phyloP scores from a whole-genome alignment of 2,797 vertebrate genomes.

The Amblyraja radiata region DNA sequence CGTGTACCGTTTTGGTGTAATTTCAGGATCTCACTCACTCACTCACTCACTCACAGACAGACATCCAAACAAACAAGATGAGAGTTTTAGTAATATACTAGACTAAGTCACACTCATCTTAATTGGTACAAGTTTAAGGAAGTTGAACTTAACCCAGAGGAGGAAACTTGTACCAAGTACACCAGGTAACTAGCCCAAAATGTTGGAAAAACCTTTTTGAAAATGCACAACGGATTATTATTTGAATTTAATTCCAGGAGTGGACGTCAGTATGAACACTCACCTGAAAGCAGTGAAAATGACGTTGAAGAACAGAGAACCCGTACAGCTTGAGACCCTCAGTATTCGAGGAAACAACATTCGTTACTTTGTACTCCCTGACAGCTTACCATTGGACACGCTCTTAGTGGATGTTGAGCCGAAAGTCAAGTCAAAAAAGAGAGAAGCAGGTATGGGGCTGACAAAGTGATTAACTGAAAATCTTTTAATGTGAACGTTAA shows the following conservation, averaged over 20 bases:
- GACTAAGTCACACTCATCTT: not conserved
- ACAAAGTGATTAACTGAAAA: not conserved
- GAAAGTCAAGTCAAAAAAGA: slow-evolving; percentile 95
- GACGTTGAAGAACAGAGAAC: slow-evolving; percentile 94
- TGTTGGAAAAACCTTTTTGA: not conserved
- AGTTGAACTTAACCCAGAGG: not conserved
- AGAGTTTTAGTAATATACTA: no score
- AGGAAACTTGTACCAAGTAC: not conserved
- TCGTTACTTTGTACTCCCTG: slow-evolving; percentile 93
- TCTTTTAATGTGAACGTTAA: not conserved
- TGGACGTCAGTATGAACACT: slow-evolving; percentile 96
- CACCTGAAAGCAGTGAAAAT: slow-evolving; percentile 96
- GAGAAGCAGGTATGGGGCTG: slow-evolving; percentile 75
- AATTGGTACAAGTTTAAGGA: not conserved
- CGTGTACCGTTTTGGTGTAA: no score
- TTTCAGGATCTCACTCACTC: no score
- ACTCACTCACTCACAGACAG: no score
- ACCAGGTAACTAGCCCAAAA: not conserved
- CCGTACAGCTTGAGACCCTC: slow-evolving; percentile 89
- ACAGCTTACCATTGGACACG: slow-evolving; percentile 94
- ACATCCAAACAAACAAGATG: no score
- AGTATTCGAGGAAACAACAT: slow-evolving; percentile 98
- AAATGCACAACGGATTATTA: not conserved
- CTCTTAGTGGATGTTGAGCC: slow-evolving; percentile 92
- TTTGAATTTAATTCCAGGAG: slow-evolving; percentile 62